phyloP scores from a whole-genome alignment of 1,140 invertebrate genomes.

The Varroa destructor region DNA sequence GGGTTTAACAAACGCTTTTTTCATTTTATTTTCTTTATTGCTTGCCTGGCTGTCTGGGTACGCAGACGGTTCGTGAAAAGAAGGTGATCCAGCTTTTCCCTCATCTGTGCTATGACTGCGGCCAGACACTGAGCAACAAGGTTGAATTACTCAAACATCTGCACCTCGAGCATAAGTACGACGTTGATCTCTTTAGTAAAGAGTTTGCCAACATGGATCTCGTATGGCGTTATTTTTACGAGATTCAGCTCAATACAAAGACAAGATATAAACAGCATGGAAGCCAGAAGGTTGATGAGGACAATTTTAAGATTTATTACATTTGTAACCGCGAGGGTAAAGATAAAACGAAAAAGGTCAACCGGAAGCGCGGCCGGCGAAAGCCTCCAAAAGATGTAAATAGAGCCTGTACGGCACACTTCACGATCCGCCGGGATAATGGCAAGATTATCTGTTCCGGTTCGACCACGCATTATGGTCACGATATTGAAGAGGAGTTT shows the following conservation, averaged over 20 bases:
- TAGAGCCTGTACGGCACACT: constrained; percentile 15
- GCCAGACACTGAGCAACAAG: constrained; percentile 12
- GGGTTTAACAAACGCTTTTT: too few relatives aligned
- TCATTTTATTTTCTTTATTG: too few relatives aligned
- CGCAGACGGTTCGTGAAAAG: not conserved
- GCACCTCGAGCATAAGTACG: constrained; percentile 7
- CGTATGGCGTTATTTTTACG: constrained; percentile 12
- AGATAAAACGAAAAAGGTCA: constrained; percentile 19
- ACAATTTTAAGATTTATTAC: constrained; percentile 26
- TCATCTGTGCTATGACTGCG: constrained; percentile 16
- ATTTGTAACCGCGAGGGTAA: constrained; percentile 23
- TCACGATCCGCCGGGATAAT: constrained; percentile 3
- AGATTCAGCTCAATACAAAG: constrained; percentile 20
- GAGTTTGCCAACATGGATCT: constrained; percentile 22
- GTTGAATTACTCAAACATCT: constrained; percentile 3
- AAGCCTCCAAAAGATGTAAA: constrained; percentile 22
- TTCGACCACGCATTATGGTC: constrained; percentile 18
- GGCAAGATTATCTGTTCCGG: constrained; percentile 18
- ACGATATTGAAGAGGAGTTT: constrained; percentile 23
- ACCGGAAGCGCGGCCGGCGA: not conserved
- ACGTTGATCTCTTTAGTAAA: constrained; percentile 10
- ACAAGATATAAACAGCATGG: constrained; percentile 19
- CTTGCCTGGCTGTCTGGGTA: too few relatives aligned
- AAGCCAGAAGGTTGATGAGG: constrained; percentile 15
- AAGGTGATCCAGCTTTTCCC: constrained; percentile 26